Percentiles rank a stretch among this genome's conserved stretches.
These are phyloP conservation scores for Incurvaria masculella DNA, from an alignment of 2,888 invertebrate genomes.

Conservation along the genomic window DNA sequence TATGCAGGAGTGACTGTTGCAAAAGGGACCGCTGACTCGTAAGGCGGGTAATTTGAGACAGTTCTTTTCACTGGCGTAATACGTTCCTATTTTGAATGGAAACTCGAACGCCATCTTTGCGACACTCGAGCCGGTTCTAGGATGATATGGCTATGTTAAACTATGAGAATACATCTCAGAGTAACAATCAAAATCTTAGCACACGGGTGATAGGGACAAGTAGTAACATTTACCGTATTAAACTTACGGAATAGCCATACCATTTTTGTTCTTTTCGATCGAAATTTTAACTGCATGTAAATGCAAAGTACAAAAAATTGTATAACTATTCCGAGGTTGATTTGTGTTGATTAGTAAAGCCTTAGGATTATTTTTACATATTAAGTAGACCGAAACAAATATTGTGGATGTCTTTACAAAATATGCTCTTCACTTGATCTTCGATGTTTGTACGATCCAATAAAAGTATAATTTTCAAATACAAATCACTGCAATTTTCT, in stretches of 20 bases:
- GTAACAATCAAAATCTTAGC: no score
- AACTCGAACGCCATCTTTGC: slow-evolving; percentile 28
- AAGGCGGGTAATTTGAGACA: slow-evolving; percentile 51
- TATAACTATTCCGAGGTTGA: background rate
- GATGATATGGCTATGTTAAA: background rate
- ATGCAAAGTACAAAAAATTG: background rate
- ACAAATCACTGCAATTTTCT: background rate
- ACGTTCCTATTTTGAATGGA: slow-evolving; percentile 56
- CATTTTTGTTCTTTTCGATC: no score
- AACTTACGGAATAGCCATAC: background rate
- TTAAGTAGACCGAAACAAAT: no score
- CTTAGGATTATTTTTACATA: no score
- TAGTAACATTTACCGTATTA: background rate
- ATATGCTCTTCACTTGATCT: no score
- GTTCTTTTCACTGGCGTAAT: slow-evolving; percentile 54
- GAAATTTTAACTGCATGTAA: background rate
- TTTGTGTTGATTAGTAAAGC: no score
- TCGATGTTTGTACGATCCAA: no score
- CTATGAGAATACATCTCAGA: no score
- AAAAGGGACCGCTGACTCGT: slow-evolving; percentile 26
- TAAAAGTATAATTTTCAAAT: background rate
- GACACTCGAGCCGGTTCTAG: background rate
- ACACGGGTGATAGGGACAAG: no score
- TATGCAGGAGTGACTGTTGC: slow-evolving; percentile 15
- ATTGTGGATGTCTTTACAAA: no score